Percentiles rank a stretch among this genome's conserved stretches.
These are phyloP conservation scores for Eulemur mongoz DNA, from an alignment of 2,797 vertebrate genomes.

Conservation along the genomic window DNA sequence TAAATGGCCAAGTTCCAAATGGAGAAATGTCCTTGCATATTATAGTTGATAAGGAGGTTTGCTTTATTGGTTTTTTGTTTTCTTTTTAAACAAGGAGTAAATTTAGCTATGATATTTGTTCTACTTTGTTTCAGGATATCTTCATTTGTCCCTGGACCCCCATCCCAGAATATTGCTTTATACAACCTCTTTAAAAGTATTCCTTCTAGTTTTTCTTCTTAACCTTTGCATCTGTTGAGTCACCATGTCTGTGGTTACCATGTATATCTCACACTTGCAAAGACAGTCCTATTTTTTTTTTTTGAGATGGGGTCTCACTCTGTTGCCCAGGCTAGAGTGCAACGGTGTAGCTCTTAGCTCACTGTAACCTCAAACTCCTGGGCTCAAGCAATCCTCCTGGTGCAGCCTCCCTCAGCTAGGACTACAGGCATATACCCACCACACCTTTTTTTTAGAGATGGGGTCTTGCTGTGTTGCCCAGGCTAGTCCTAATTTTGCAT, in stretches of 20 bases:
- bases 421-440: neutral
- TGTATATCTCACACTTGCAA: neutral
- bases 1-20: slow-evolving; percentile 9
- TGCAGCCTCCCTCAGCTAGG: neutral
- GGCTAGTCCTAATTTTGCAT: neutral
- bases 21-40: neutral
- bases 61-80: slow-evolving; percentile 10
- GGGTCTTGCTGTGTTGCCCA: neutral
- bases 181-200: slow-evolving; percentile 12
- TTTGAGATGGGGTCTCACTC: neutral
- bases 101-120: slow-evolving; percentile 1
- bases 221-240: neutral
- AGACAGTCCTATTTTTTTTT: slow-evolving; percentile 35
- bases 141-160: slow-evolving; percentile 22
- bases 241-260: neutral
- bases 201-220: slow-evolving; percentile 26
- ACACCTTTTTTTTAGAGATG: neutral
- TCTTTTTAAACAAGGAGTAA: neutral
- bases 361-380: neutral
- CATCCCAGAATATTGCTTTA: neutral
- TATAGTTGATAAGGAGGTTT: slow-evolving; percentile 11
- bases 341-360: neutral
- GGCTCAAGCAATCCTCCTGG: neutral
- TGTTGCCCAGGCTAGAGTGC: neutral
- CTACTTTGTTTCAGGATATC: slow-evolving; percentile 24